phyloP scores from a whole-genome alignment of 2,113 vertebrate species.

The Eudyptes chrysolophus region DNA sequence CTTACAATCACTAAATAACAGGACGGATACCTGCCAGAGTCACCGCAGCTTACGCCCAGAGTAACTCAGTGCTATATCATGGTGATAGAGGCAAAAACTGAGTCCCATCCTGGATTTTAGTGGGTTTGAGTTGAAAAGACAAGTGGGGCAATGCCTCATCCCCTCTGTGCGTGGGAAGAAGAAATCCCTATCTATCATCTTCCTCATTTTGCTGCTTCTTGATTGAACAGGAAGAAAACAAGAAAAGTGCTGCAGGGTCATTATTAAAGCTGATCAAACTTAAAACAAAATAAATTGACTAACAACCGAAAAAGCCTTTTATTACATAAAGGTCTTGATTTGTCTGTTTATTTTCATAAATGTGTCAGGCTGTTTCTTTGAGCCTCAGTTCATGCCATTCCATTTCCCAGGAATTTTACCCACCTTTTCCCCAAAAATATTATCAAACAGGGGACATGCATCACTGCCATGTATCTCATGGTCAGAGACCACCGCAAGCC shows the following conservation, averaged over 20 bases:
- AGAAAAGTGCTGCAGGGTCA: background rate
- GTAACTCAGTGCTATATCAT: background rate
- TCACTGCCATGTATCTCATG: rapidly evolving
- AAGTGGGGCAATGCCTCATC: background rate
- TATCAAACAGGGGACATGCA: rapidly evolving
- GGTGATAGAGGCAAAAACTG: background rate
- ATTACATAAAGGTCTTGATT: background rate
- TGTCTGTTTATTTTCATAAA: background rate
- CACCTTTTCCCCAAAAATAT: background rate
- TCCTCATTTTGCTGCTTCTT: background rate
- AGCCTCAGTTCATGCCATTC: background rate
- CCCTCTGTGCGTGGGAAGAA: background rate
- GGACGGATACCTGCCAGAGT: background rate
- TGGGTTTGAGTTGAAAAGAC: background rate
- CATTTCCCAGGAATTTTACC: background rate
- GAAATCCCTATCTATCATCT: background rate
- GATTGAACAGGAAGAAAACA: background rate
- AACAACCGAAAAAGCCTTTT: background rate
- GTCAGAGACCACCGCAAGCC: background rate
- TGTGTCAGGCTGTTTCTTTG: background rate
- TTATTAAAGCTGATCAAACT: background rate
- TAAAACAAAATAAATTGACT: background rate
- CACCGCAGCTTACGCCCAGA: background rate
- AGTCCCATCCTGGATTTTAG: background rate
- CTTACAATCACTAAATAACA: background rate